Evolutionary conservation across 2,888 invertebrate species (phyloP), one percentile per base, ranked within the genome.

Genomic region (Drosophila austrosaltans): DNA sequence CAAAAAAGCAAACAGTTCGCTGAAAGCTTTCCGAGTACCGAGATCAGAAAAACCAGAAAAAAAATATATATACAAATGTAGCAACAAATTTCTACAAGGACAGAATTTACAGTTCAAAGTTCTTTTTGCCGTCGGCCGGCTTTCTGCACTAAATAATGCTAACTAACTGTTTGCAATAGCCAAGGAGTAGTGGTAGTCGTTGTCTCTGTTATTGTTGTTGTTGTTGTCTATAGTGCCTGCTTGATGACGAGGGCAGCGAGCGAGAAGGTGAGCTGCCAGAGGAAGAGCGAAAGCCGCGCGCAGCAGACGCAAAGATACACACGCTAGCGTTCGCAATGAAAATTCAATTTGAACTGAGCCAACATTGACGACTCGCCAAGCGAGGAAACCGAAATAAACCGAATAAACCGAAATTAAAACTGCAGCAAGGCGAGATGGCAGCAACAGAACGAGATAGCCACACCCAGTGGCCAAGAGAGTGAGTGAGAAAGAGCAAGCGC

Each of bases 261-360:
- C 59, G 56, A 42, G 20, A 30, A 56, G 44, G 56, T 48, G 48
- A 48, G 48, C 48, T 48, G 25, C 48, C 20, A 44, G 42, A 57
- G 58, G 42, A 53, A 72, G 74, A 71, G 64, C 67, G 69, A 44
- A 58, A 66, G 71, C 66, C 74, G 69, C 48, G 32, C 66, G 74
- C 82, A 80, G 80, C 81, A 78, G 83, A 81, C 90, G 87, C 72
- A 48, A 62, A 78, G 69, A 78, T 71, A 66, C 65, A 66, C 65
- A 89, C 90, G 87, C 75, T 86, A 80, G 75, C 88, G 89, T 83
- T 87, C 87, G 87, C 87, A 87, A 87, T 89, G 90, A 90, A 90
- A 89, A 90, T 90, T 91, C 89, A 90, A 88, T 88, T 90, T 89
- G 78, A 89, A 91, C 90, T 92, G 91, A 91, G 91, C 87, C 81